These are phyloP conservation scores for Neodiprion pinetum DNA, from an alignment of 1,140 invertebrate genomes.

Conservation along the genomic window DNA sequence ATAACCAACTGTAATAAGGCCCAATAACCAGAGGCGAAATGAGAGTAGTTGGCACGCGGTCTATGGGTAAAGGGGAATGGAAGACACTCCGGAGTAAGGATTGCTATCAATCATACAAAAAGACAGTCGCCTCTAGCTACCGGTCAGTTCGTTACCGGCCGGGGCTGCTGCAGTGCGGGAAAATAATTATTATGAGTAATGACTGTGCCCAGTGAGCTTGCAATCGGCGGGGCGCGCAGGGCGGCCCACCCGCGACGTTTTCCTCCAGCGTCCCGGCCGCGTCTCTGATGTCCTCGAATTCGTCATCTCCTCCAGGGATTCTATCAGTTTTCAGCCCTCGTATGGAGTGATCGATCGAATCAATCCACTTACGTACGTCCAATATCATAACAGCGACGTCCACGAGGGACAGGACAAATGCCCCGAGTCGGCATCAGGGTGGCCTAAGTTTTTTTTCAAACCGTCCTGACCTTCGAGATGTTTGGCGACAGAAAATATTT, in stretches of 20 bases:
- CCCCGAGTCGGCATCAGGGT: too few species aligned
- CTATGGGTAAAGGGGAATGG: constrained; percentile 5
- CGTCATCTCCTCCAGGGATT: too few species aligned
- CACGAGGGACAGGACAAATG: too few species aligned
- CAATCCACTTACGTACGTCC: too few species aligned
- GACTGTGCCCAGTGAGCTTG: constrained; percentile 23
- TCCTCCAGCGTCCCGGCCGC: constrained; percentile 27
- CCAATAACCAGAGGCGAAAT: background rate
- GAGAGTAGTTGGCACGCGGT: background rate
- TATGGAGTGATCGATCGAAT: too few species aligned
- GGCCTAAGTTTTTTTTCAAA: too few species aligned
- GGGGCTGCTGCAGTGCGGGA: constrained; percentile 44
- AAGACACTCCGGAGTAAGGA: constrained; percentile 35
- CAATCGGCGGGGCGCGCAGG: background rate
- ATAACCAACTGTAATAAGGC: background rate
- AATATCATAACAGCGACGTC: too few species aligned
- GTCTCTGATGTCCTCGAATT: background rate
- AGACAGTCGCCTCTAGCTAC: constrained; percentile 53
- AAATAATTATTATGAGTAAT: constrained; percentile 55
- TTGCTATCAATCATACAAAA: constrained; percentile 50
- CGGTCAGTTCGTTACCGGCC: constrained; percentile 44
- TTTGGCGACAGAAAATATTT: too few species aligned
- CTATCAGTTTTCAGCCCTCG: too few species aligned
- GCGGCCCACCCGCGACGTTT: constrained; percentile 32
- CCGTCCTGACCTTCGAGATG: too few species aligned